Evolutionary conservation across 2,888 invertebrate genomes (phyloP), one percentile per base, ranked within the genome.

Genomic region (Melipona beecheii): DNA sequence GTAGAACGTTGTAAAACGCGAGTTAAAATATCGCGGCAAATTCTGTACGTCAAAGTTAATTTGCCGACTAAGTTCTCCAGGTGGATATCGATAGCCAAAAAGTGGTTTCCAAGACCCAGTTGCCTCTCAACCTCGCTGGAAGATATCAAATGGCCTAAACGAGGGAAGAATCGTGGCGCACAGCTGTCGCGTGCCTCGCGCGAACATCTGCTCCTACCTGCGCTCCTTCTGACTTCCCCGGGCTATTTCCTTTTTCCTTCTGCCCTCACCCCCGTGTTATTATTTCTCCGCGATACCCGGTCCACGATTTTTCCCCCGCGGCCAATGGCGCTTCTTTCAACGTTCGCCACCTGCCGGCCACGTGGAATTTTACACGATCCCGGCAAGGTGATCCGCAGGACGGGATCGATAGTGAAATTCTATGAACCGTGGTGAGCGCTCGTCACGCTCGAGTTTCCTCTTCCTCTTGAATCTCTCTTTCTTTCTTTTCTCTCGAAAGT

Each of bases 141-240:
- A 72, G 78, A 87, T 83, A 86, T 78, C 80, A 72, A 87, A 89
- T 87, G 75, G 50, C 68, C 65, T 84, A 73, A 71, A 56, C 85
- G 58, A 79, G 70, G 71, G 64, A 81, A 70, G 78, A 72, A 82
- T 75, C 78, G 65, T 83, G 84, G 87, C 75, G 84, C 81, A 73
- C 89, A 90, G 89, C 89, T 90, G 89, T 90, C 90, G 90, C 87
- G 86, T 90, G 90, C 87, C 83, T 60, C 78, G 75, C 60, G 58
- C 50, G 36, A 86, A 72, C 89, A 85, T 86, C 83, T 89, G 89
- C 86, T 73, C 54, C 24, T 87, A 86, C 85, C 89, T 82, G 86
- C 78, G 58, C 43, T n/a, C n/a, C 90, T 60, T 50, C 76, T 70
- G 49, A 27, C 71, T 76, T 71, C 50, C 49, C 11, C 36, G 11